Base-by-base conservation (phyloP, 2,113 vertebrate species). In the Hemibates koningsi region DNA sequence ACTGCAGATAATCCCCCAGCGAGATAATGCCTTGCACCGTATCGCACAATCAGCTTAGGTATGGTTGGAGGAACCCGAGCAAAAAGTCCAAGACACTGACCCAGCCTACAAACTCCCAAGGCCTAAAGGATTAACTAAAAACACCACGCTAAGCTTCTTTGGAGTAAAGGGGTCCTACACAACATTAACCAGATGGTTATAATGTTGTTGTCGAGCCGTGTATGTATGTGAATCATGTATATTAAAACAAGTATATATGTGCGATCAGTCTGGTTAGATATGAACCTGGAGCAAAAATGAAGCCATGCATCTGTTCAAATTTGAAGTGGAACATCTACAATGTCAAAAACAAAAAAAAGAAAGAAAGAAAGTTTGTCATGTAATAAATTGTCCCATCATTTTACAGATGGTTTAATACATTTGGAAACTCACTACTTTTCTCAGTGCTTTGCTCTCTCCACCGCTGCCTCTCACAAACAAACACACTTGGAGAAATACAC, bases 61-160 rank as follows among this genome's bases (percentile, higher is more conserved):
- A 17, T 73, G 68, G 3, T 76, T 76, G 41, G 43, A 76, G 41
- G 41, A 76, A 11, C 0, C 43, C 0, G 0, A 48, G 21, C 71
- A 76, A 48, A 48, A 48, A 29, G 71, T 76, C 43, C 14, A 48
- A 76, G 71, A 27, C 41, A 73, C 41, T 29, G 41, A 48, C 24
- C 24, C 43, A 76, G 24, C 24, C 68, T 76, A 7, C 68, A 76
- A 45, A 11, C 71, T 76, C 71, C 14, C 43, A 76, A 7, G 0
- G 66, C 21, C 38, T 73, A 45, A 10, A 73, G 66, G 38, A 73
- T 73, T 10, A 45, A 45, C 38, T 27, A 24, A 45, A 73, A 45
- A 3, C 66, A 16, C 21, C 38, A 73, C 21, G 5, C 21, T 73
- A 73, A 27, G 38, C 0, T 73, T 73, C 5, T 45, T 45, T 43